A percentile compares a stretch with the other conserved stretches of the same genome.
phyloP scores from a whole-genome alignment of 1,140 invertebrate genomes.

The Cardiocondyla obscurior region DNA sequence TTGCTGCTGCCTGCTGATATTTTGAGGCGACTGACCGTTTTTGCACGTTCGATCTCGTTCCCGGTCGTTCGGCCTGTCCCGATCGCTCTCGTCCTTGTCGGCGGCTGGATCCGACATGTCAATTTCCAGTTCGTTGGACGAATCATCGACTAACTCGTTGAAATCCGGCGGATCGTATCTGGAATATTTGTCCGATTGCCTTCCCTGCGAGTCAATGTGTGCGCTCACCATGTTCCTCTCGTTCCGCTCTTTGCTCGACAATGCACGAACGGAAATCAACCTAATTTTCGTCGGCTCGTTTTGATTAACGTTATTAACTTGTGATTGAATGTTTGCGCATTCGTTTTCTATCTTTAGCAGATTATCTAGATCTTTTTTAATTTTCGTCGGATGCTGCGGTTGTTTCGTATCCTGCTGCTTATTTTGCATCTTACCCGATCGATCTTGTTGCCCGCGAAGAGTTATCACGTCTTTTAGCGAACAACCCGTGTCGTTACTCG shows the following conservation, averaged over 20 bases:
- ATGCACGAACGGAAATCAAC: conserved; percentile 60
- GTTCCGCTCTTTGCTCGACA: conserved; percentile 78
- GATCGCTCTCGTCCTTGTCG: conserved; percentile 84
- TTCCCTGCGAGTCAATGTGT: conserved; percentile 66
- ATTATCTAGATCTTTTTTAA: conserved; percentile 83
- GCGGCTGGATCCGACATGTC: conserved; percentile 88
- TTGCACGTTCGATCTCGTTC: conserved; percentile 83
- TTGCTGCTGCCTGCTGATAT: conserved; percentile 62
- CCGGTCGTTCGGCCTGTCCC: conserved; percentile 81
- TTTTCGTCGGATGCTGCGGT: conserved; percentile 62
- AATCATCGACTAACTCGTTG: conserved; percentile 91
- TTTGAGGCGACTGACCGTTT: conserved; percentile 81
- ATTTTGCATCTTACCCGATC: conserved; percentile 73
- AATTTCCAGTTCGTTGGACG: conserved; percentile 91
- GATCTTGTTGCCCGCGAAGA: conserved; percentile 85
- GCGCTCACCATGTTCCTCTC: conserved; percentile 73
- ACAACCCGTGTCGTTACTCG: conserved; percentile 85
- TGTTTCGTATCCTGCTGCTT: conserved; percentile 77
- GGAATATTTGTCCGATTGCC: conserved; percentile 80
- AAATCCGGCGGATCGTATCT: conserved; percentile 90
- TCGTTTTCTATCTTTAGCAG: conserved; percentile 85
- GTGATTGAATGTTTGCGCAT: conserved; percentile 82
- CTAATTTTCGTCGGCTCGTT: conserved; percentile 68
- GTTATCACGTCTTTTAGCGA: conserved; percentile 88
- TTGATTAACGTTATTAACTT: conserved; percentile 67